Conservation (phyloP, 2,888 invertebrate genomes). For the Nomada fucata region DNA sequence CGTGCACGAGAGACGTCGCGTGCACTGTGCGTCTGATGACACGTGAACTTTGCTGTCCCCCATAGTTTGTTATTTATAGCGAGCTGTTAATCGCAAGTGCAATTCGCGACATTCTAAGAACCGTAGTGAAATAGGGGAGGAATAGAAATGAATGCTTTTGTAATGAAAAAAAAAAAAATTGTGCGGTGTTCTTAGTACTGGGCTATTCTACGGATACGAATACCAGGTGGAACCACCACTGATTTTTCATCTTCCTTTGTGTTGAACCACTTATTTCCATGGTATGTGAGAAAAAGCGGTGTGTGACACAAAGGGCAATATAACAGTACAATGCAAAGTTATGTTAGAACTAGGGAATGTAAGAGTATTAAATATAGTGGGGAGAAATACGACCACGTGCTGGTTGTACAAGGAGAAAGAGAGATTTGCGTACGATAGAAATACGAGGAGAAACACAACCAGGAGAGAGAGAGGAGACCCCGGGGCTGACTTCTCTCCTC, state of each 20-base stretch:
- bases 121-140: neutral
- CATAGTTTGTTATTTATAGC: constrained; percentile 28
- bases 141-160: neutral
- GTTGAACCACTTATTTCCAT: constrained; percentile 7
- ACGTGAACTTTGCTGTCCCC: constrained; percentile 1
- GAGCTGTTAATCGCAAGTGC: constrained; percentile 9
- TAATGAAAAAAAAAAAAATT: neutral
- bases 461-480: no score
- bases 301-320: constrained; percentile 18
- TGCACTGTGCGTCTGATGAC: constrained; percentile 10
- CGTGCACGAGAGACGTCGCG: neutral
- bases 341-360: no score
- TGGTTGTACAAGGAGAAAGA: no score
- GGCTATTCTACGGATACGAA: neutral
- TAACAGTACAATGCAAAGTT: neutral
- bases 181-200: constrained; percentile 5
- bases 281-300: neutral
- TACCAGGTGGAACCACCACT: constrained; percentile 13
- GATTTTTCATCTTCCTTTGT: constrained; percentile 25
- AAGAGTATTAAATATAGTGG: no score
- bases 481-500: no score
- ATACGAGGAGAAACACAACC: neutral
- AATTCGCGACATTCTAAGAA: constrained; percentile 7
- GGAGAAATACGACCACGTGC: no score
- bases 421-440: no score